phyloP scores from a whole-genome alignment of 2,113 vertebrate genomes.

The Octodon degus region DNA sequence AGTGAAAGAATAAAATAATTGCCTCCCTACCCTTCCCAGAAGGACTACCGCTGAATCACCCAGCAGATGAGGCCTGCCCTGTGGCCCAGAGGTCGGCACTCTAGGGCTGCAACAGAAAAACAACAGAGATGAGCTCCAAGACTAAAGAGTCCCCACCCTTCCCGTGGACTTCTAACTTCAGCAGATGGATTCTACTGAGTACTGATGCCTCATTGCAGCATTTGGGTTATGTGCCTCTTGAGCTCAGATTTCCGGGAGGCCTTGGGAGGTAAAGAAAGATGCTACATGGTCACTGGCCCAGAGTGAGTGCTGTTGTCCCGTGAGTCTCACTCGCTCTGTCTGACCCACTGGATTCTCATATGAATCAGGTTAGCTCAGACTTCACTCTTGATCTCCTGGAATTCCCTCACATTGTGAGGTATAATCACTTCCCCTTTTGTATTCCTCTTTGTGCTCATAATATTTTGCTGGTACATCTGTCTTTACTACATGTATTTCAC shows the following conservation, averaged over 20 bases:
- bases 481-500: background rate
- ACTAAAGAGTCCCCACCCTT: background rate
- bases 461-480: background rate
- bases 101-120: slow-evolving; percentile 32
- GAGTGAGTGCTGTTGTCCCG: background rate
- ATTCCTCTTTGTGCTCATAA: background rate
- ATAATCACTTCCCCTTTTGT: background rate
- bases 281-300: background rate
- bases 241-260: background rate
- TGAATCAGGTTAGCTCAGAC: background rate
- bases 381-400: background rate
- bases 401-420: background rate
- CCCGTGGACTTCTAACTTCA: background rate
- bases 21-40: slow-evolving; percentile 49
- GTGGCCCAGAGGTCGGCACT: slow-evolving; percentile 1
- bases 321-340: background rate
- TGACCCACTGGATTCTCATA: background rate
- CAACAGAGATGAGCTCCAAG: slow-evolving; percentile 14
- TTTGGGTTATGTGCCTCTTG: background rate
- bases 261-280: background rate
- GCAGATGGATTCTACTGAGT: background rate
- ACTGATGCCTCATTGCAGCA: background rate
- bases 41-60: background rate
- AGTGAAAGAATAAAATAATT: slow-evolving; percentile 38
- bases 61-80: slow-evolving; percentile 63